Evolutionary conservation across 2,797 vertebrate genomes (phyloP), one percentile per base, ranked within the genome.

Genomic region (Characodon lateralis): DNA sequence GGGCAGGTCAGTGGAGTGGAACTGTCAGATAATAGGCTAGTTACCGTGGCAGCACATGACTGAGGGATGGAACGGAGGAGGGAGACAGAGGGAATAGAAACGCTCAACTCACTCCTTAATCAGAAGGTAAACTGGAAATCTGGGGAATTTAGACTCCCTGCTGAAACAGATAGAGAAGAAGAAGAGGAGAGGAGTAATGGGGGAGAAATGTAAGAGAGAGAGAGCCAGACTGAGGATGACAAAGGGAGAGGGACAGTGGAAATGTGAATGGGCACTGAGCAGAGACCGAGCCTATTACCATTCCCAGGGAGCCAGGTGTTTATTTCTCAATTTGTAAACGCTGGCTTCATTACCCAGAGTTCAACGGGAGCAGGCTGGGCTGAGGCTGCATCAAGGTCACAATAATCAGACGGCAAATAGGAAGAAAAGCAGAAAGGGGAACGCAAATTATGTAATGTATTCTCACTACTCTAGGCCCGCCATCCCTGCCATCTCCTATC

Each of bases 1-100:
- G 97, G 97, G 96, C 96, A 97, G 96, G 96, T 97, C 97, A 96
- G 95, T 97, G 96, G 95, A 98, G 97, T 97, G 97, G 97, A 98
- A 98, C 97, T 96, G 94, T 95, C 90, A 96, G 96, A 97, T 98
- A 98, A 98, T 98, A 97, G 97, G 97, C 97, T 93, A 97, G 96
- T 98, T 98, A 97, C 97, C 95, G 97, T 89, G 95, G 96, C 96
- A 96, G 97, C 95, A 95, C 95, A 95, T 92, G 96, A 97, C 97
- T 91, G 90, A 92, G 91, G 91, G 89, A 91, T 95, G 95, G 95
- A 95, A 94, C 94, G 95, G 95, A 96, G 96, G 91, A 90, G 93
- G 96, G 96, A 96, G 96, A 96, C 96, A 95, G 96, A 96, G 96
- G 96, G 90, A 93, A 92, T 91, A 96, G 97, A 96, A 97, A 90